These are phyloP conservation scores for Cyphomyrmex costatus DNA, from an alignment of 1,140 invertebrate genomes.

Conservation along the genomic window DNA sequence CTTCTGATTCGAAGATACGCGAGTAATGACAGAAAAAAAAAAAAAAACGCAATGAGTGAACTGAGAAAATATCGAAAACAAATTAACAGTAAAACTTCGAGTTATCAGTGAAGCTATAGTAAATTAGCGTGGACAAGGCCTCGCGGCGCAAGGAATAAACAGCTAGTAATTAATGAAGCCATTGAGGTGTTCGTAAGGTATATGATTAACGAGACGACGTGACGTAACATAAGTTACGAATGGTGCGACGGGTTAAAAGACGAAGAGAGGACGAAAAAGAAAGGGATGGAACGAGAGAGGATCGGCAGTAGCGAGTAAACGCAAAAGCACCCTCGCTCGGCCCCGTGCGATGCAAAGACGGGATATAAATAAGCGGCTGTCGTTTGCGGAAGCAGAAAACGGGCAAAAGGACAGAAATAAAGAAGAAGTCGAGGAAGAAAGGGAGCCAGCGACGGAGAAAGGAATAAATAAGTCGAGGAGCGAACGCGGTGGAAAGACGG, in stretches of 20 bases:
- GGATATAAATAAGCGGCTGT: slow-evolving; percentile 87
- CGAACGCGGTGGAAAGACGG: slow-evolving; percentile 64
- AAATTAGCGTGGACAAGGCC: slow-evolving; percentile 7
- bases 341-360: slow-evolving; percentile 84
- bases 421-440: slow-evolving; percentile 80
- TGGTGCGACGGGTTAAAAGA: background rate
- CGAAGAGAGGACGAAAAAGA: background rate
- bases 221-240: slow-evolving; percentile 23
- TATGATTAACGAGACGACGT: slow-evolving; percentile 25
- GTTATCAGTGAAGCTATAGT: background rate
- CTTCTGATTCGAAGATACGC: background rate
- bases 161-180: slow-evolving; percentile 27
- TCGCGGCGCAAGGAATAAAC: background rate
- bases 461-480: slow-evolving; percentile 74
- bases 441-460: slow-evolving; percentile 82
- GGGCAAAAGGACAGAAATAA: slow-evolving; percentile 85
- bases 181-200: background rate
- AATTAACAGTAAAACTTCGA: background rate
- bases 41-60: background rate
- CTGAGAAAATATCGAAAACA: background rate
- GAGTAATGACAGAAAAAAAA: background rate
- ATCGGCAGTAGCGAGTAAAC: slow-evolving; percentile 70
- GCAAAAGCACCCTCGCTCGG: slow-evolving; percentile 74
- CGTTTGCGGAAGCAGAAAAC: slow-evolving; percentile 87
- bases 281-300: background rate